Evolutionary conservation across 2,888 invertebrate genomes (phyloP), one percentile per base, ranked within the genome.

Genomic region (Agriopis marginaria): DNA sequence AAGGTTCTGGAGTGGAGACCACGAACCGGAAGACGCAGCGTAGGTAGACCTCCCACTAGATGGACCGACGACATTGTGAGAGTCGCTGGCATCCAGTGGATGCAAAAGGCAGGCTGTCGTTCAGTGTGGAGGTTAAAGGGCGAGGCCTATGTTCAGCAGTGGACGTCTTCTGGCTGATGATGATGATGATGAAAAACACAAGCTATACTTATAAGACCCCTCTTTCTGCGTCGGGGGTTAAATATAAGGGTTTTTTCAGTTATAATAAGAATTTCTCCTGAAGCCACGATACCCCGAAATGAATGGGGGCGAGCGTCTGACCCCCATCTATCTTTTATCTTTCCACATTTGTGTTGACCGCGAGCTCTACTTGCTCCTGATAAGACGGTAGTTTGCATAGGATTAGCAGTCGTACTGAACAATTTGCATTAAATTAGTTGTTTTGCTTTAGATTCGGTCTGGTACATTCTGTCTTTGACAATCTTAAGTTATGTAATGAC

Each of bases 341-440:
- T 23, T 53, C 45, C 44, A 53, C 53, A 62, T 62, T 62, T 62
- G 51, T 53, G 62, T 44, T 62, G 62, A 62, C 62, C 62, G 9
- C 51, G 40, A 44, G 51, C 42, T n/a, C 39, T 49, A 50, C 8
- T 5, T 6, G 44, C 7, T 42, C 3, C 42, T 53, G 62, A 62
- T 62, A 62, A 54, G 62, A 23, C 49, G 60, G 12, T 17, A 62
- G 53, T 62, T 62, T 62, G 62, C 62, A 62, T 62, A 62, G n/a
- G 23, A 62, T 56, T 45, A 58, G 23, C n/a, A 12, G 10, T 10
- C 14, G 45, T 54, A 14, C 55, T 17, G 14, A 44, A n/a, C 58
- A 47, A 58, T 58, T 45, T 58, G 58, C 45, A 58, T 58, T 12
- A 8, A 45, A 58, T 58, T 58, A 58, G 45, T 47, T 23, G 32